Conservation (phyloP, 2,797 vertebrate genomes). For the Paramormyrops hopkinsi region DNA sequence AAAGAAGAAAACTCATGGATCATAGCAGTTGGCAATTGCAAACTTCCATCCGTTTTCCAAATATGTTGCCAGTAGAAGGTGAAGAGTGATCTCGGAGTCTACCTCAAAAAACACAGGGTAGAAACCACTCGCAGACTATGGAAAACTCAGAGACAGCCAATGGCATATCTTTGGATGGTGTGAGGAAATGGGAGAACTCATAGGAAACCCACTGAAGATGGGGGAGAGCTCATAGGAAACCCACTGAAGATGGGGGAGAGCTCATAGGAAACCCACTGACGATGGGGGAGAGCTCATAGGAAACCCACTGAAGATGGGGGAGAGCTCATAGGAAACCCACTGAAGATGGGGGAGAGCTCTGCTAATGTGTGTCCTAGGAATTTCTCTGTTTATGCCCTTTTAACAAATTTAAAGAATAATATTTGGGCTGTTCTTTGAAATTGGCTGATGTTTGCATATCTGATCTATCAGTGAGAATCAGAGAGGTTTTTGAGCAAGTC, state of each 20-base stretch:
- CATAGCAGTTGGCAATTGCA: neutral
- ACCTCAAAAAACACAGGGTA: neutral
- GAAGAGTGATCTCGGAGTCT: neutral
- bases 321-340: neutral
- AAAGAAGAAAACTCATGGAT: neutral
- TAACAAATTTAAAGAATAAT: neutral
- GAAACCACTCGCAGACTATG: neutral
- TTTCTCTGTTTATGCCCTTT: neutral
- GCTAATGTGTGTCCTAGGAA: neutral
- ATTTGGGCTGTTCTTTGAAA: neutral
- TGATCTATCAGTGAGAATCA: neutral
- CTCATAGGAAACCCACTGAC: neutral
- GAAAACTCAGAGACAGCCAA: neutral
- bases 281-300: neutral
- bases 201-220: neutral
- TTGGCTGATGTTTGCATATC: neutral
- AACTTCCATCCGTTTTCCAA: neutral
- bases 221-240: neutral
- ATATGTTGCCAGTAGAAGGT: neutral
- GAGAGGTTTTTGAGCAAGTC: neutral
- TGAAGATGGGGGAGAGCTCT: neutral
- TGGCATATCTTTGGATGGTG: neutral
- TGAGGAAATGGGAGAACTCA: neutral
- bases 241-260: neutral
- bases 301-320: neutral